A percentile compares a stretch with the other conserved stretches of the same genome.
These are phyloP conservation scores for Myotis myotis DNA, from an alignment of 2,797 vertebrate genomes.

Conservation along the genomic window DNA sequence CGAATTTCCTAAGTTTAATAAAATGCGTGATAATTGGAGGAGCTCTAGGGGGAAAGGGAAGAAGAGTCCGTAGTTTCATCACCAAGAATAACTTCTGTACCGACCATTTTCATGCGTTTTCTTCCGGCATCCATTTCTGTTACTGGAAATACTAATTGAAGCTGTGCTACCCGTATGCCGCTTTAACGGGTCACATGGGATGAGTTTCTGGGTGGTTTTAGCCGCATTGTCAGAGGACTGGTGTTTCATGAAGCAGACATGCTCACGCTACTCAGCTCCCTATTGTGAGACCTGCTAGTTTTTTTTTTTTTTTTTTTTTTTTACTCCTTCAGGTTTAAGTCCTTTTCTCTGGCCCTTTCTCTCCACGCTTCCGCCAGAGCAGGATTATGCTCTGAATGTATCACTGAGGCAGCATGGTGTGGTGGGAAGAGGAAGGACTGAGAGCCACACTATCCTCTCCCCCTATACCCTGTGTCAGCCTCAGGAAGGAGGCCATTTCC, in stretches of 20 bases:
- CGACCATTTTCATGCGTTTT: background rate
- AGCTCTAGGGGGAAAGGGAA: background rate
- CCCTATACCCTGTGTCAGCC: accelerated
- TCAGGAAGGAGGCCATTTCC: background rate
- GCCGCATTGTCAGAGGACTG: background rate
- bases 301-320: background rate
- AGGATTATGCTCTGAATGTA: background rate
- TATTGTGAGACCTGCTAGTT: background rate
- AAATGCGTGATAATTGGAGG: background rate
- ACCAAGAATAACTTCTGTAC: background rate
- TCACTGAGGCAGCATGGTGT: accelerated
- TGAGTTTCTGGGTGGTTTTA: background rate
- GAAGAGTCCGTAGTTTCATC: background rate
- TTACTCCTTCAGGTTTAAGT: background rate
- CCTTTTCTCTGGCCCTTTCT: background rate
- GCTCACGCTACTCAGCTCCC: background rate
- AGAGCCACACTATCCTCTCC: no score
- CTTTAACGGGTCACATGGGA: background rate
- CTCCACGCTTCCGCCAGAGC: background rate
- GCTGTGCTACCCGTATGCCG: background rate
- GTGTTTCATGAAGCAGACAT: background rate
- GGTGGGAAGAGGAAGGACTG: background rate
- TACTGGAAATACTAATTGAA: background rate
- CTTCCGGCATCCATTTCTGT: background rate
- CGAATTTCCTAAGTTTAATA: background rate